phyloP scores from a whole-genome alignment of 2,888 invertebrate species.

The Keiferia lycopersicella region DNA sequence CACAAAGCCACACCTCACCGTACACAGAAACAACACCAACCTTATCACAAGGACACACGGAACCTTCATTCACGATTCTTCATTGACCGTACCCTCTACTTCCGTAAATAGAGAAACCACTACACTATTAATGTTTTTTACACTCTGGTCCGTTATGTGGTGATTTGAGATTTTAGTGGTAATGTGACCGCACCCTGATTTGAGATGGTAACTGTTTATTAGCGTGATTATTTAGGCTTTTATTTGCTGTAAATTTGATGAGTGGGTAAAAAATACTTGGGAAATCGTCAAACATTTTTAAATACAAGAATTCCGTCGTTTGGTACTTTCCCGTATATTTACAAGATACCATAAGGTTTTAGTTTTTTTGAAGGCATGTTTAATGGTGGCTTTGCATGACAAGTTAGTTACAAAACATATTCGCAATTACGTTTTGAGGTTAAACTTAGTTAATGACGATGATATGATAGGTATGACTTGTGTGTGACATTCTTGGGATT shows the following conservation, averaged over 20 bases:
- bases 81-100: constrained; percentile 39
- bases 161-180: constrained; percentile 48
- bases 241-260: neutral
- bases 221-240: neutral
- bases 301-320: no score
- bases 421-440: no score
- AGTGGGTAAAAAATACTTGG: no score
- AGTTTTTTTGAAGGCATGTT: no score
- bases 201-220: constrained; percentile 27
- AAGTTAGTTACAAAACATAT: no score
- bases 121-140: constrained; percentile 65
- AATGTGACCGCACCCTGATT: constrained; percentile 58
- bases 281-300: no score
- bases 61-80: neutral
- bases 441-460: neutral
- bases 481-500: neutral
- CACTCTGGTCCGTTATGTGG: constrained; percentile 52
- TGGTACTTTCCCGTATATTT: no score
- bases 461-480: neutral
- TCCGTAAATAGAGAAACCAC: constrained; percentile 79
- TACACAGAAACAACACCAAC: neutral
- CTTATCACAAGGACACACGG: constrained; percentile 5
- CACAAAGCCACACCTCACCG: neutral
- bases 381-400: no score
- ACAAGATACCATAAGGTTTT: no score